These are phyloP conservation scores for Montipora sp. DNA, from an alignment of 64 coral and sea anemone species.

Conservation along the genomic window DNA sequence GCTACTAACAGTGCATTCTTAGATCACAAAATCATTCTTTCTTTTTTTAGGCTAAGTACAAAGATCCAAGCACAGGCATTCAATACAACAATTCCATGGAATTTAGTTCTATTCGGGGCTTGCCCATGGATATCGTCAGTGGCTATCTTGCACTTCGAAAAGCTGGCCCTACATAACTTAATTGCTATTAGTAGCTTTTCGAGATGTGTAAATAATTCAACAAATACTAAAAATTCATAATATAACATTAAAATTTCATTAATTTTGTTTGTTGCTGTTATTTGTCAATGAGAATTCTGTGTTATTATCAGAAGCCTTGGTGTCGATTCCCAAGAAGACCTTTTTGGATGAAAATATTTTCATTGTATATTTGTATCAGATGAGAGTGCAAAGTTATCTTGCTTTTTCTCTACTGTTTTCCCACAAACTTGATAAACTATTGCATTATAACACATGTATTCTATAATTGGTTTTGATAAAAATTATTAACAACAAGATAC, in stretches of 20 bases:
- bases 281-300: not conserved
- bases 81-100: conserved; percentile 85
- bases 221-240: not conserved
- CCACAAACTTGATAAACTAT: too few relatives aligned
- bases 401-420: too few relatives aligned
- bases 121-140: conserved; percentile 95
- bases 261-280: too few relatives aligned
- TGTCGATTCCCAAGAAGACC: too few relatives aligned
- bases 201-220: conserved; percentile 28
- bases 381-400: too few relatives aligned
- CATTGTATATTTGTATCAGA: too few relatives aligned
- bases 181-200: not conserved
- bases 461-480: too few relatives aligned
- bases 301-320: too few relatives aligned
- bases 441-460: too few relatives aligned
- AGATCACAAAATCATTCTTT: not conserved
- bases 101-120: conserved; percentile 86
- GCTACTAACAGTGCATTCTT: not conserved
- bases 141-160: conserved; percentile 92
- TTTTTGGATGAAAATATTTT: too few relatives aligned
- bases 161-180: conserved; percentile 81
- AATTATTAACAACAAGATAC: too few relatives aligned
- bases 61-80: conserved; percentile 95
- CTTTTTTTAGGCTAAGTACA: conserved; percentile 92
- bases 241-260: not conserved